Evolutionary conservation across 2,797 vertebrate genomes (phyloP), one percentile per base, ranked within the genome.

Genomic region (Manis crassicaudata): DNA sequence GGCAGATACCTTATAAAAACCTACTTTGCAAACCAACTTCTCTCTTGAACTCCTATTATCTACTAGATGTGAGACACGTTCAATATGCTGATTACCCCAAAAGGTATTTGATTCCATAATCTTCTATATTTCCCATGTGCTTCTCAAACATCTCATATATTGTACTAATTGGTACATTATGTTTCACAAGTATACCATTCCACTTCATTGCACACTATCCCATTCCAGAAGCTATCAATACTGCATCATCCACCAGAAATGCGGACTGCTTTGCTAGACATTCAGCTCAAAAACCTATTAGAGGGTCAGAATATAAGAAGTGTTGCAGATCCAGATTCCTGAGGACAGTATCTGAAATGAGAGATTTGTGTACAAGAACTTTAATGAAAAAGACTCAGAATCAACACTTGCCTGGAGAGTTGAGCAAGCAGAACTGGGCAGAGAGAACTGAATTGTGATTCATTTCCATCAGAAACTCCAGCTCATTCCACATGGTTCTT

Each of bases 281-380:
- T 77, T 80, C 27, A 72, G 27, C 29, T 88, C 65, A 72, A 54
- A 87, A 62, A n/a, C 43, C 65, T 56, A 62, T 62, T 80, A 79
- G 20, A 62, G 18, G 63, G 14, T 25, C 58, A 77, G 58, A 29
- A 46, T 73, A 18, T 62, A 25, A 7, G 6, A 65, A 88, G 21
- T 65, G 4, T 77, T 56, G 9, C 14, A 67, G 16, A 77, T 67
- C 10, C 11, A 77, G 29, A 35, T 56, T 12, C 72, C 27, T 46
- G 32, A 43, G 29, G 62, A 83, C 29, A 81, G 37, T 35, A 1
- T 29, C 83, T 58, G 23, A 60, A 29, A 65, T 12, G 35, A 76
- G 17, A 65, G 17, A 56, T 84, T 23, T 23, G 29, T 29, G 7
- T 60, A 62, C 18, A 60, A 92, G 9, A 56, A 56, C n/a, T 76